A percentile compares a stretch with the other conserved stretches of the same genome.
phyloP scores from a whole-genome alignment of 1,140 invertebrate species.

The Neodiprion virginianus region DNA sequence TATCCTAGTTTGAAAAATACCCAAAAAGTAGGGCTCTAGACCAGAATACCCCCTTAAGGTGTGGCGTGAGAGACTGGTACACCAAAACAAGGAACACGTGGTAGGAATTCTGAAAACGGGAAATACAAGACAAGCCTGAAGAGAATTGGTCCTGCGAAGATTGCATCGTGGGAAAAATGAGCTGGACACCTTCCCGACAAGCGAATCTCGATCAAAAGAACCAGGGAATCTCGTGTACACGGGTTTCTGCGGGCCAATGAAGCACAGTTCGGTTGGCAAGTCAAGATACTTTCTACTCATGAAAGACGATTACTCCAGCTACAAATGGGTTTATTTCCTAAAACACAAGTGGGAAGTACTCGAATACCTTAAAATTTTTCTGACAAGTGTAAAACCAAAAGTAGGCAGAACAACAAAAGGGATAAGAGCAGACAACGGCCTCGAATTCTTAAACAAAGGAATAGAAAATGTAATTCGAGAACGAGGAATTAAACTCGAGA shows the following conservation, averaged over 20 bases:
- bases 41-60: no score
- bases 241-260: slow-evolving; percentile 58
- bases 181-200: slow-evolving; percentile 22
- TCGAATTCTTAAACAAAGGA: slow-evolving; percentile 24
- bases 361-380: slow-evolving; percentile 25
- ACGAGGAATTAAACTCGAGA: slow-evolving; percentile 25
- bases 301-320: slow-evolving; percentile 56
- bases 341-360: slow-evolving; percentile 46
- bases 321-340: slow-evolving; percentile 52
- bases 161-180: slow-evolving; percentile 26
- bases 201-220: slow-evolving; percentile 20
- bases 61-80: neutral
- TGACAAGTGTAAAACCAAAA: slow-evolving; percentile 30
- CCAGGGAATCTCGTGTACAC: slow-evolving; percentile 46
- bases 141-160: slow-evolving; percentile 38
- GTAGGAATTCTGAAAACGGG: neutral
- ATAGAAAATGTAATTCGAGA: slow-evolving; percentile 19
- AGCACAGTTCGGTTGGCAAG: slow-evolving; percentile 44
- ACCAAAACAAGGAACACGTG: neutral
- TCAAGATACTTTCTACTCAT: slow-evolving; percentile 54
- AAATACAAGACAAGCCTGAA: neutral
- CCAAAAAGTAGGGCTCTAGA: no score
- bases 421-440: slow-evolving; percentile 37
- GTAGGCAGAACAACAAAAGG: slow-evolving; percentile 28
- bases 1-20: no score